phyloP scores from a whole-genome alignment of 2,888 invertebrate genomes.

The Bombylius major region DNA sequence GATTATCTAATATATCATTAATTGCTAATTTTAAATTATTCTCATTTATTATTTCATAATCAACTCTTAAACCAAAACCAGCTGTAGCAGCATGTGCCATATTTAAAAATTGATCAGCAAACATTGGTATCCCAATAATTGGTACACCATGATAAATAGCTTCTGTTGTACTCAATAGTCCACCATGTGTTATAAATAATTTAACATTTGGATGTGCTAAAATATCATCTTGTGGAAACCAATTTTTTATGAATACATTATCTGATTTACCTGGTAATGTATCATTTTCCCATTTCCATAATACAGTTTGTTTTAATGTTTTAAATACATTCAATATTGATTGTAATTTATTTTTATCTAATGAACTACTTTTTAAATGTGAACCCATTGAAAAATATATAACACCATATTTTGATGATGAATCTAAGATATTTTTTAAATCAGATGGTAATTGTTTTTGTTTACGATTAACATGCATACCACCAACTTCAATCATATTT shows the following conservation, averaged over 20 bases:
- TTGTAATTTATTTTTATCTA: constrained; percentile 11
- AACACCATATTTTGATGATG: constrained; percentile 35
- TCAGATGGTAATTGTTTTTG: constrained; percentile 26
- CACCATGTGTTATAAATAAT: constrained; percentile 43
- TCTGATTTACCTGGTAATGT: constrained; percentile 17
- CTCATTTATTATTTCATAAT: constrained; percentile 27
- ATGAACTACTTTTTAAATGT: constrained; percentile 24
- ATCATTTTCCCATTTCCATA: constrained; percentile 37
- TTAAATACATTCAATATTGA: background rate
- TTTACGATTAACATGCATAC: constrained; percentile 31
- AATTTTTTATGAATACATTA: constrained; percentile 28
- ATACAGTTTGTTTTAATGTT: constrained; percentile 30
- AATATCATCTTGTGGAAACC: constrained; percentile 34
- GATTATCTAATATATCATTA: constrained; percentile 16
- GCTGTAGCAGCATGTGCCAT: constrained; percentile 33
- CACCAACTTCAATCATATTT: constrained; percentile 35
- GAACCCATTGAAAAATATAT: constrained; percentile 40
- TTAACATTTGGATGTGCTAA: constrained; percentile 38
- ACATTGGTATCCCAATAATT: constrained; percentile 33
- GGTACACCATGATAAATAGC: constrained; percentile 36
- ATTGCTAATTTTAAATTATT: constrained; percentile 22
- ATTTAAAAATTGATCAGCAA: constrained; percentile 37
- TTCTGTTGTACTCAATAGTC: constrained; percentile 39
- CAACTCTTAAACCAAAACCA: constrained; percentile 34
- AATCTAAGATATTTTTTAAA: constrained; percentile 32